phyloP scores from a whole-genome alignment of 1,140 invertebrate genomes.

The Cherax destructor region DNA sequence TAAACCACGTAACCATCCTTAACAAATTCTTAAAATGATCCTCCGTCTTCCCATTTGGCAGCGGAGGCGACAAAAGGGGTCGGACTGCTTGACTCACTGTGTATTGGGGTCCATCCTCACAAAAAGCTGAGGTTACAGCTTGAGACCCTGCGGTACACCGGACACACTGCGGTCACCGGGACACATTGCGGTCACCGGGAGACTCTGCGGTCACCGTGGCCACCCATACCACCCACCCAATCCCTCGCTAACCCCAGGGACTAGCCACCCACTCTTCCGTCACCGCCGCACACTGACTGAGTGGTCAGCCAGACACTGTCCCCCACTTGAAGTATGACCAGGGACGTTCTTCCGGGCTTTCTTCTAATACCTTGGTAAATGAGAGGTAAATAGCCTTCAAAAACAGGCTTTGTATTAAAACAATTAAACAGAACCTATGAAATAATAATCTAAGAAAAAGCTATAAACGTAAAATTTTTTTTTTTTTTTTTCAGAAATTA shows the following conservation, averaged over 20 bases:
- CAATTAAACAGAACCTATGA: too few relatives aligned
- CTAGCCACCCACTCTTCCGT: conserved; percentile 28
- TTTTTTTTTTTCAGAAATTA: too few relatives aligned
- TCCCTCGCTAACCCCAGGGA: neutral
- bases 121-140: conserved; percentile 47
- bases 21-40: conserved; percentile 35
- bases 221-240: conserved; percentile 2
- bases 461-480: too few relatives aligned
- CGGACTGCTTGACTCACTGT: conserved; percentile 21
- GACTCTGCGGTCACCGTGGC: neutral
- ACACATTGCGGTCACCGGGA: neutral
- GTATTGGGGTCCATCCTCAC: conserved; percentile 35
- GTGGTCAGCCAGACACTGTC: too few relatives aligned
- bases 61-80: conserved; percentile 55
- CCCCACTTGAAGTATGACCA: too few relatives aligned
- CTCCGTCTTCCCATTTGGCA: conserved; percentile 23
- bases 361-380: too few relatives aligned
- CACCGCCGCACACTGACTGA: neutral
- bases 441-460: too few relatives aligned
- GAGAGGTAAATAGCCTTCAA: too few relatives aligned
- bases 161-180: conserved; percentile 50
- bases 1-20: conserved; percentile 15
- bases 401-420: too few relatives aligned
- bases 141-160: conserved; percentile 48
- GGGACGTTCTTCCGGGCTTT: too few relatives aligned